Percentiles rank a stretch among this genome's conserved stretches.
Evolutionary conservation across 1,140 invertebrate genomes (phyloP).

Genomic region (Campoletis sonorensis): DNA sequence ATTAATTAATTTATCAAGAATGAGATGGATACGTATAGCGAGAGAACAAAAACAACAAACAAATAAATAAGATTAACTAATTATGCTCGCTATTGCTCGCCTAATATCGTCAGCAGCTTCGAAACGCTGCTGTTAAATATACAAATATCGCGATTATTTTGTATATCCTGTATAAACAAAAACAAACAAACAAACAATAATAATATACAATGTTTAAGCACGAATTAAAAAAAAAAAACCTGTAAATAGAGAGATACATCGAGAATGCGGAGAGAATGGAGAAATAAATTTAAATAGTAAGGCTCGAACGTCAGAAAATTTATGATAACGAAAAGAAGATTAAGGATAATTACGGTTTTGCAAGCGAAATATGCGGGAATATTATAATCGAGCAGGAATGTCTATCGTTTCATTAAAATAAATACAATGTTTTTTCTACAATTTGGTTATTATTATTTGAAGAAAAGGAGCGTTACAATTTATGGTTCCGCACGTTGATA

Average conservation of each 20-base stretch:
- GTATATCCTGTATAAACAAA: conserved; percentile 38
- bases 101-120: conserved; percentile 17
- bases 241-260: conserved; percentile 25
- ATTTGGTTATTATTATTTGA: background rate
- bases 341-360: background rate
- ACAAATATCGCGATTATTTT: conserved; percentile 31
- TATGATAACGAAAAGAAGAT: background rate
- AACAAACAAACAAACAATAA: conserved; percentile 9
- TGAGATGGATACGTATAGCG: conserved; percentile 13
- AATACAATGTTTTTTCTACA: background rate
- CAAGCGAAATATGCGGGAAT: background rate
- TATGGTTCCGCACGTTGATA: no score
- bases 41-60: background rate
- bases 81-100: conserved; percentile 34
- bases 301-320: background rate
- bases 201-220: conserved; percentile 1
- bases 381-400: background rate
- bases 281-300: background rate
- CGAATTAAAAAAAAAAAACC: background rate
- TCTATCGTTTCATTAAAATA: background rate
- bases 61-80: conserved; percentile 2
- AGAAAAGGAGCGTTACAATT: no score
- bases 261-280: background rate
- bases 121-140: conserved; percentile 14
- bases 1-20: conserved; percentile 1